Conservation (phyloP, 2,113 vertebrate genomes). For the Calyptomena viridis region DNA sequence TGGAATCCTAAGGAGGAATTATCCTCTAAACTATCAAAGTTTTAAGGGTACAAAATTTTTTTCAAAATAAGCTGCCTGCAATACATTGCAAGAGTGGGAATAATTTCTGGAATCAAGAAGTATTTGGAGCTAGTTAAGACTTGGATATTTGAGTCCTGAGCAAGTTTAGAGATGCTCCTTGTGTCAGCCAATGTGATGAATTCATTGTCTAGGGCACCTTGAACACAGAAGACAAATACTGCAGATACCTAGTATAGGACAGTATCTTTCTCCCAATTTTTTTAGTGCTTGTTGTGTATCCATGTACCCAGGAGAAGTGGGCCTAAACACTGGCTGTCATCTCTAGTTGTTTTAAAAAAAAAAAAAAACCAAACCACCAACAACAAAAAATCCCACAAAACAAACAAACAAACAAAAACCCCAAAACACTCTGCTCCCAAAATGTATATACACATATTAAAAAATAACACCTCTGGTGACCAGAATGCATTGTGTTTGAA, state of each 20-base stretch:
- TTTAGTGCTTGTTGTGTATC: not conserved
- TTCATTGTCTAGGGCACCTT: not conserved
- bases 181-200: not conserved
- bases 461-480: not conserved
- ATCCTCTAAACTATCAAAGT: not conserved
- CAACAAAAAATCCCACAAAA: not conserved
- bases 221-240: not conserved
- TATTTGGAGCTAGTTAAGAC: not conserved
- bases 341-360: not conserved
- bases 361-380: not conserved
- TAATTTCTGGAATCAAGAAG: not conserved
- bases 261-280: not conserved
- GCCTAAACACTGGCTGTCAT: not conserved
- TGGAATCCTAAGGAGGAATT: not conserved
- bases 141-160: not conserved
- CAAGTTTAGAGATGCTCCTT: not conserved
- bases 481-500: not conserved
- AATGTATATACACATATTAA: not conserved
- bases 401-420: not conserved
- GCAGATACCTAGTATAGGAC: no score
- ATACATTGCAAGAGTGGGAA: fast-evolving
- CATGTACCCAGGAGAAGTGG: not conserved
- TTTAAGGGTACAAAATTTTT: not conserved
- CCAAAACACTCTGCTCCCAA: not conserved
- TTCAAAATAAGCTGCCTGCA: not conserved